Percentiles rank a stretch among this genome's conserved stretches.
These are phyloP conservation scores for Pogonocichla stellata DNA, from an alignment of 2,113 vertebrate species.

Conservation along the genomic window DNA sequence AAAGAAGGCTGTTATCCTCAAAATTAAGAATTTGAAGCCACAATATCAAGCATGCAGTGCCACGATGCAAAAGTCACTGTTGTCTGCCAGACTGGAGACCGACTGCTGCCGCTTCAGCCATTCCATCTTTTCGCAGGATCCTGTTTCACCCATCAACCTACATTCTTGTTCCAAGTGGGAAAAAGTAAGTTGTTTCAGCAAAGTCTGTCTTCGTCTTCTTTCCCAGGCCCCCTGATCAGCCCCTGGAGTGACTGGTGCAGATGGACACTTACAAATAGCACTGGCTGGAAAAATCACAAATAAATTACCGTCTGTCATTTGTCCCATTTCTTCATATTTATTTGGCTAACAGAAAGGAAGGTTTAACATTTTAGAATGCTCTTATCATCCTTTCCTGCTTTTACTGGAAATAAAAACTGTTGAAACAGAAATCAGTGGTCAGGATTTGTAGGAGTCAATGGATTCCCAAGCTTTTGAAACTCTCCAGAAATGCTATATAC, in stretches of 20 bases:
- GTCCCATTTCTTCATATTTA: background rate
- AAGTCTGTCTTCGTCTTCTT: background rate
- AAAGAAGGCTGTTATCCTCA: background rate
- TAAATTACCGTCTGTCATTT: background rate
- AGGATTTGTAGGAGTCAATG: background rate
- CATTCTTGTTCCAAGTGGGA: background rate
- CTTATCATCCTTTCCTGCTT: background rate
- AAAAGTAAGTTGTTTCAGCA: background rate
- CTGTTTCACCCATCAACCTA: background rate
- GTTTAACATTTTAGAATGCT: background rate
- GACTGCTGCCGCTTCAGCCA: background rate
- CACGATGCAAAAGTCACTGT: background rate
- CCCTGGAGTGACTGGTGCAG: background rate
- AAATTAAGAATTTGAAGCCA: constrained; percentile 18
- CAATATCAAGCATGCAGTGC: background rate
- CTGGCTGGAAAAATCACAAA: background rate
- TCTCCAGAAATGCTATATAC: background rate
- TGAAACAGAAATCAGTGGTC: background rate
- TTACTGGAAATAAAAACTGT: background rate
- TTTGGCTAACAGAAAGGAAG: background rate
- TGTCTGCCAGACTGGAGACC: background rate
- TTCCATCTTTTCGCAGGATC: background rate
- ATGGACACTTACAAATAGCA: background rate
- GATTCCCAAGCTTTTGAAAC: background rate
- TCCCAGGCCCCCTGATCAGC: background rate